phyloP scores from a whole-genome alignment of 2,797 vertebrate genomes.

The Cryptoblepharus egeriae region DNA sequence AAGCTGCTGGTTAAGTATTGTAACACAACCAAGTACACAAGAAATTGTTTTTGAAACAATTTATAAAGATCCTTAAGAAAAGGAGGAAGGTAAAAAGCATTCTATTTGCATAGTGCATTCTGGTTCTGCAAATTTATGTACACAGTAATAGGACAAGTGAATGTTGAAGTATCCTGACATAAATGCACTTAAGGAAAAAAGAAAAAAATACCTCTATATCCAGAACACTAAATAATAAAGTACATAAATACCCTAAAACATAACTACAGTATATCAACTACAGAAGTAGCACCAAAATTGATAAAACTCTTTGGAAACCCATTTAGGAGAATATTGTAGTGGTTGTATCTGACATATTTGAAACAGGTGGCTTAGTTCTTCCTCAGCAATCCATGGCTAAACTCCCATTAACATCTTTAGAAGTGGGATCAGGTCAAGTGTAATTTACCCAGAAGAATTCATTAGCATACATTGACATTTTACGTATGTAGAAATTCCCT shows the following conservation, averaged over 20 bases:
- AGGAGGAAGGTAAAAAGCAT: background rate
- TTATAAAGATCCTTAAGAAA: too few species aligned
- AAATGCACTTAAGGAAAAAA: background rate
- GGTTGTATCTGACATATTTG: background rate
- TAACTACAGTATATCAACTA: background rate
- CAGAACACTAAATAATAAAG: background rate
- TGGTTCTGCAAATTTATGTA: background rate
- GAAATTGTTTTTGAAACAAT: background rate
- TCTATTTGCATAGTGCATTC: background rate
- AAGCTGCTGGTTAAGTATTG: background rate
- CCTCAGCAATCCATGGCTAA: background rate
- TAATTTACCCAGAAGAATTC: background rate
- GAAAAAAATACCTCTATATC: too few species aligned
- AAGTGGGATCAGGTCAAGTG: slow-evolving; percentile 10
- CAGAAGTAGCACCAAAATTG: background rate
- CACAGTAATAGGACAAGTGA: background rate
- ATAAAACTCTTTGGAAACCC: background rate
- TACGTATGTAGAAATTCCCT: slow-evolving; percentile 5
- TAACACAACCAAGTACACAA: background rate
- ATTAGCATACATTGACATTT: slow-evolving; percentile 22
- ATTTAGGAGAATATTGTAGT: background rate
- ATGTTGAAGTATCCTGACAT: background rate
- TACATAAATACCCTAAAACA: background rate
- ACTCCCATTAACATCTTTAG: slow-evolving; percentile 20
- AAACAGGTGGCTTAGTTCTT: slow-evolving; percentile 29